These are phyloP conservation scores for Athene cunicularia DNA, from an alignment of 2,113 vertebrate genomes.

Conservation along the genomic window DNA sequence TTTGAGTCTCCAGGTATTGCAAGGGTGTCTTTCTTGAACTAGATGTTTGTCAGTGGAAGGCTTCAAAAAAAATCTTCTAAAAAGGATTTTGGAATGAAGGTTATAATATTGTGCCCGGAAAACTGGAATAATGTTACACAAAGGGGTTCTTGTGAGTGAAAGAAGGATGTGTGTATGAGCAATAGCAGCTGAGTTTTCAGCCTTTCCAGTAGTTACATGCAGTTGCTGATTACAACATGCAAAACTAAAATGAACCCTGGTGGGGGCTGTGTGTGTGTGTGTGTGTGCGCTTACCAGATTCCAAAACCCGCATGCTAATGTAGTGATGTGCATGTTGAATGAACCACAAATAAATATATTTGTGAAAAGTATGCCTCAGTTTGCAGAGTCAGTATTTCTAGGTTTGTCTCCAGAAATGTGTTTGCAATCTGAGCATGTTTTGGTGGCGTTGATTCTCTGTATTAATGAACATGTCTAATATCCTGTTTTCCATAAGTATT, in stretches of 20 bases:
- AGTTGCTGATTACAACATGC: neutral
- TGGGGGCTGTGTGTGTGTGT: neutral
- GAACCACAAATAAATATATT: neutral
- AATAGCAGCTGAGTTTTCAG: neutral
- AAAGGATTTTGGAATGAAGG: neutral
- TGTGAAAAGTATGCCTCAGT: neutral
- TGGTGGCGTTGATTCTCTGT: neutral
- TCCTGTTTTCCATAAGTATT: neutral
- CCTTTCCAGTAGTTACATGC: neutral
- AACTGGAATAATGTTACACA: neutral
- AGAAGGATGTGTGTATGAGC: neutral
- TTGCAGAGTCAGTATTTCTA: neutral
- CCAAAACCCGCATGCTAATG: neutral
- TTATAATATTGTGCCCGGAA: neutral
- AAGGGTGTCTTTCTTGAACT: neutral
- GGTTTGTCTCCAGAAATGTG: neutral
- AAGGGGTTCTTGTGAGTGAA: neutral
- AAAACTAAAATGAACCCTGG: neutral
- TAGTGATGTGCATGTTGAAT: neutral
- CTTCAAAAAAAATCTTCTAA: neutral
- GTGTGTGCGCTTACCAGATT: neutral
- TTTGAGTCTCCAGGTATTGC: neutral
- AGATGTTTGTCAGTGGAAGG: neutral
- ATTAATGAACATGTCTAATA: neutral
- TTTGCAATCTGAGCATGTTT: neutral